Base-by-base conservation (phyloP, 2,888 invertebrate genomes). In the Aelia acuminata region DNA sequence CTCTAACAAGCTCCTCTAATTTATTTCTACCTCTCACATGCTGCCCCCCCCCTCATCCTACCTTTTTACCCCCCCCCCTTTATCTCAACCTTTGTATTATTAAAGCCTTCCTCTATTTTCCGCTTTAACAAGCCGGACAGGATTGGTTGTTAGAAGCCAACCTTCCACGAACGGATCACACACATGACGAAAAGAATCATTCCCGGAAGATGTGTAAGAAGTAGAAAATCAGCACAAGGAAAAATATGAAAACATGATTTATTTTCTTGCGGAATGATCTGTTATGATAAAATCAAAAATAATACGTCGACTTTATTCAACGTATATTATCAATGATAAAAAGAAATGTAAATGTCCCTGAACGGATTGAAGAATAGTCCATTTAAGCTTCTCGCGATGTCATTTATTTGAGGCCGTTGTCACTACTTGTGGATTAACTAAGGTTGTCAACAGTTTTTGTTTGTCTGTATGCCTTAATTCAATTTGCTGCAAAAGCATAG, bases 61-160 rank as follows among this genome's bases (percentile, higher is more conserved):
- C n/a, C 18, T 18, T 70, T 70, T 70, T 70, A 35, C 35, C 5
- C 18, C 20, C 35, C n/a, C 35, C 35, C 7, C 63, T 70, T 35
- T 70, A 70, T 70, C 63, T 70, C 63, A 35, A 70, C 43, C 43
- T 80, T 47, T n/a, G 43, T 47, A 47, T 80, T 80, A 80, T 47
- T 80, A 80, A 80, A 80, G 80, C 80, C 43, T n/a, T 11, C 80
- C 80, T 47, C 43, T n/a, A n/a, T 15, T n/a, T 80, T 47, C 80
- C 80, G 43, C 47, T 43, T 80, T 80, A 80, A 80, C 80, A 80
- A 80, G 80, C 80, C 80, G 80, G 80, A 80, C 80, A n/a, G 43
- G 80, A 80, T 80, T 80, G 80, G 80, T 80, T 80, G 80, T 80
- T 80, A 80, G 80, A 43, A 80, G 80, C 18, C 15, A 35, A 11